A percentile compares a stretch with the other conserved stretches of the same genome.
Evolutionary conservation across 2,797 vertebrate species (phyloP).

Genomic region (Protonibea diacanthus): DNA sequence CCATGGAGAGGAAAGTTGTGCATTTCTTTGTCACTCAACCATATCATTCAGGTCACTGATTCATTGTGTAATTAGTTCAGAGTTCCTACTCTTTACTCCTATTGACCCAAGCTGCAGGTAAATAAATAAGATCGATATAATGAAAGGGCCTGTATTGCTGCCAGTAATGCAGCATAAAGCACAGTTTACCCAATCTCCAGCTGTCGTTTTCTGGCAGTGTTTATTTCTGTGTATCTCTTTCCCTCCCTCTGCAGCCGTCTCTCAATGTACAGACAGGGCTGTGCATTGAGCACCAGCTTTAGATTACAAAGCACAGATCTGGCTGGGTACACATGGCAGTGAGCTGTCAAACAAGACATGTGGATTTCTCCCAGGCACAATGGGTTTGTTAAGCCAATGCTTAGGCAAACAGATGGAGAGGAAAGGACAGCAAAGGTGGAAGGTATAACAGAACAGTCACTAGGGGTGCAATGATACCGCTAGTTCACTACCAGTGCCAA

Average conservation of each 20-base stretch:
- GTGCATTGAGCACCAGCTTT: conserved; percentile 74
- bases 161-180: conserved; percentile 53
- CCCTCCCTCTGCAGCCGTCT: conserved; percentile 67
- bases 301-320: conserved; percentile 78
- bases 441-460: conserved; percentile 44
- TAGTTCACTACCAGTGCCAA: background rate
- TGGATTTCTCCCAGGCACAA: conserved; percentile 67
- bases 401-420: conserved; percentile 73
- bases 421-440: conserved; percentile 59
- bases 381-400: conserved; percentile 69
- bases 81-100: conserved; percentile 33
- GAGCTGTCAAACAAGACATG: conserved; percentile 77
- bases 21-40: conserved; percentile 1
- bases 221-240: conserved; percentile 46
- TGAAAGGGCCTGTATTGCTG: conserved; percentile 45
- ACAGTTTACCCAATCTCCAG: conserved; percentile 56
- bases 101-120: conserved; percentile 46
- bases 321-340: conserved; percentile 73
- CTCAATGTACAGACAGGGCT: conserved; percentile 72
- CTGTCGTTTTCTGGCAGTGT: conserved; percentile 61
- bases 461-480: conserved; percentile 3
- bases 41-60: conserved; percentile 26
- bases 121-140: conserved; percentile 56
- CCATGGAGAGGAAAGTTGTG: background rate
- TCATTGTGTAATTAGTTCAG: conserved; percentile 51